These are phyloP conservation scores for Pseudorhombus dupliciocellatus DNA, from an alignment of 2,113 vertebrate species.

Conservation along the genomic window DNA sequence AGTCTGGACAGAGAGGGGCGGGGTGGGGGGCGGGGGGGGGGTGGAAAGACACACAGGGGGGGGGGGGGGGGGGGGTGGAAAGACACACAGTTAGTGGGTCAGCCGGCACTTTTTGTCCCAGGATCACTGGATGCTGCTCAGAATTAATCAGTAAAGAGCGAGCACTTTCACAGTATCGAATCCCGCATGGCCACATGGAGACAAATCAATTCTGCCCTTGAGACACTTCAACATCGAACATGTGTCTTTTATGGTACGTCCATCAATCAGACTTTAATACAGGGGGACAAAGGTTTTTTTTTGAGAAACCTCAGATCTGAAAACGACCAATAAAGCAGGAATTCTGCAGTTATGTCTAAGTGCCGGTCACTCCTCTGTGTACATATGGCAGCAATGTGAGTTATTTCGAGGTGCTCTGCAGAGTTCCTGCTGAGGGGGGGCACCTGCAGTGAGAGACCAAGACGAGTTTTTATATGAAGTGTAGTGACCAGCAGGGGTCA, in stretches of 20 bases:
- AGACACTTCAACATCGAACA: too few relatives aligned
- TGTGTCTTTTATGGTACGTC: too few relatives aligned
- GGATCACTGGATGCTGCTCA: neutral
- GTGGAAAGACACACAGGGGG: constrained; percentile 3
- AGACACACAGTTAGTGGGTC: constrained; percentile 8
- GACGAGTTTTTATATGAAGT: neutral
- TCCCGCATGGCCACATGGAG: too few relatives aligned
- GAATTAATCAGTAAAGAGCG: neutral
- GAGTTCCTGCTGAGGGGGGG: neutral
- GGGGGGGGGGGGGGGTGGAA: neutral
- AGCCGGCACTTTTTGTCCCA: neutral
- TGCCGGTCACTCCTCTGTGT: constrained; percentile 18
- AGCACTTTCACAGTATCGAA: neutral
- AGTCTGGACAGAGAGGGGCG: constrained; percentile 48
- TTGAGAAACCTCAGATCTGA: neutral
- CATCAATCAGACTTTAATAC: too few relatives aligned
- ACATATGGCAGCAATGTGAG: constrained; percentile 43
- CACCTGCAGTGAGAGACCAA: neutral
- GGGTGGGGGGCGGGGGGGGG: neutral
- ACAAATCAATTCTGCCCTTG: too few relatives aligned
- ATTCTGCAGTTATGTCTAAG: constrained; percentile 36
- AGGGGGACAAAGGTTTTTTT: too few relatives aligned
- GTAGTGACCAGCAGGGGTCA: constrained; percentile 29
- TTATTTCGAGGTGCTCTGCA: neutral
- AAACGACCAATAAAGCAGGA: constrained; percentile 26